These are phyloP conservation scores for Dipus sagitta DNA, from an alignment of 2,797 vertebrate genomes.

Conservation along the genomic window DNA sequence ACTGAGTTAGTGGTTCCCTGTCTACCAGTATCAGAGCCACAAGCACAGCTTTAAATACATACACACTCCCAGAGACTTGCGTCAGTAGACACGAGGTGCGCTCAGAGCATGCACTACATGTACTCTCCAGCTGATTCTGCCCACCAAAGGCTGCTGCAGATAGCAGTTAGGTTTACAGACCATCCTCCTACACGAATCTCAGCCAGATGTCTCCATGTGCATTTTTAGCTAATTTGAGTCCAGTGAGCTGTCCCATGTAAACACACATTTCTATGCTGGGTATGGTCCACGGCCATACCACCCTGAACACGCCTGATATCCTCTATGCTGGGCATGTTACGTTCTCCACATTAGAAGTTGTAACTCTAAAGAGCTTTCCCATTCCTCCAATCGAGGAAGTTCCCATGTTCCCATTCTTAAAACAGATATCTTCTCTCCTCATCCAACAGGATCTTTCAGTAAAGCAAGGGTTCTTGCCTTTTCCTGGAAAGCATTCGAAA, in stretches of 20 bases:
- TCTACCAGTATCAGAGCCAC: background rate
- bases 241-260: background rate
- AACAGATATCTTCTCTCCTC: background rate
- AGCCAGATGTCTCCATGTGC: background rate
- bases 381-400: background rate
- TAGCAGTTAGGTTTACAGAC: background rate
- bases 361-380: background rate
- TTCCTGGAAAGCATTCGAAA: conserved; percentile 22
- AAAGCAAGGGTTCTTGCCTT: background rate
- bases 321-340: background rate
- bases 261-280: background rate
- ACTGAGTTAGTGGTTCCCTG: background rate
- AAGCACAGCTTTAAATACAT: background rate
- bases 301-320: too few species aligned
- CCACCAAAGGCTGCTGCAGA: background rate
- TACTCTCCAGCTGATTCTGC: background rate
- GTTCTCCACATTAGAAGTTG: conserved; percentile 21
- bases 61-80: background rate
- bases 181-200: background rate
- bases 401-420: background rate
- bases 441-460: background rate
- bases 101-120: background rate
- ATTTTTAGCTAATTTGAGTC: background rate
- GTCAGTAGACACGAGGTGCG: background rate
- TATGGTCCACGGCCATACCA: too few species aligned